These are phyloP conservation scores for Oasisia sp. DNA, from an alignment of 2,888 invertebrate species.

Conservation along the genomic window DNA sequence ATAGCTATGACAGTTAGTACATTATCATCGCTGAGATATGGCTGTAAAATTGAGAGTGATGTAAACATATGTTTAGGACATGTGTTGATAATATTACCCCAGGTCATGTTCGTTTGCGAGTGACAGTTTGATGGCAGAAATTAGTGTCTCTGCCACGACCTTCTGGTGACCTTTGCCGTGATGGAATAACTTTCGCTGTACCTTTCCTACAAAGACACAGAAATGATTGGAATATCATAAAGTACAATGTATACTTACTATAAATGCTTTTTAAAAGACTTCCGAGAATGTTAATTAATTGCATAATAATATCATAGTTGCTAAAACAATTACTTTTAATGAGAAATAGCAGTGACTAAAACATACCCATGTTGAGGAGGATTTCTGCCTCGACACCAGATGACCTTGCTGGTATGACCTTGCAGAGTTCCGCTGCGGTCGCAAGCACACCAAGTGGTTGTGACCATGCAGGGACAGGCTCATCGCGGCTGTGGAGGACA, in stretches of 20 bases:
- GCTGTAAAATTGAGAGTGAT: too few species aligned
- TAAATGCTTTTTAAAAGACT: background rate
- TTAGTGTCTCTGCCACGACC: constrained; percentile 54
- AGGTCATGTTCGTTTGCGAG: constrained; percentile 59
- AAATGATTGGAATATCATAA: background rate
- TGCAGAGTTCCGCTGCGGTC: constrained; percentile 56
- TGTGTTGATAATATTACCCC: constrained; percentile 49
- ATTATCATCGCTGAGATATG: too few species aligned
- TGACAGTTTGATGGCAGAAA: constrained; percentile 59
- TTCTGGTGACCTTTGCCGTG: constrained; percentile 50
- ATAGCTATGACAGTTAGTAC: too few species aligned
- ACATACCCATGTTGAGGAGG: constrained; percentile 60
- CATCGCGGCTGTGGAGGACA: background rate
- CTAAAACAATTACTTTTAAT: background rate
- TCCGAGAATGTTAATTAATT: background rate
- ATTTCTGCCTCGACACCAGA: constrained; percentile 60
- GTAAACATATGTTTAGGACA: background rate
- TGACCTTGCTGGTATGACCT: constrained; percentile 50
- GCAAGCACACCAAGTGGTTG: constrained; percentile 57
- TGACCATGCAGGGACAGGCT: background rate
- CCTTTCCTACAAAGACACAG: constrained; percentile 51
- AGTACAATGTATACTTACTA: background rate
- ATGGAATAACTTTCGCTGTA: constrained; percentile 60
- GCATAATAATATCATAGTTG: background rate
- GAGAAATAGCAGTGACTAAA: background rate